Evolutionary conservation across 1,140 invertebrate species (phyloP), one percentile per base, ranked within the genome.

Genomic region (Ditylenchus dipsaci): DNA sequence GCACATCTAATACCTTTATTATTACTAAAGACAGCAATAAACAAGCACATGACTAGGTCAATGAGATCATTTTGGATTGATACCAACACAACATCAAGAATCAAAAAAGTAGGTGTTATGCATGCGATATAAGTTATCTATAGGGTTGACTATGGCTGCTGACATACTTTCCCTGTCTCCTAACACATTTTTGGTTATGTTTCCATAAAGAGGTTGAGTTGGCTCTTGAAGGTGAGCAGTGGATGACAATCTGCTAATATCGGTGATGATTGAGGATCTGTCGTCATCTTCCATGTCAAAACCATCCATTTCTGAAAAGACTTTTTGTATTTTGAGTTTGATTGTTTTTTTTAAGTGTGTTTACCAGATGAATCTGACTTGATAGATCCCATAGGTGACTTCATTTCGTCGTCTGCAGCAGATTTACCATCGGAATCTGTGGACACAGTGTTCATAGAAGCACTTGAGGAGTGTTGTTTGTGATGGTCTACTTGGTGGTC

Each of bases 121-220:
- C 71, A 73, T 73, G 53, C 65, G 42, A 67, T 73, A 73, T 1
- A 73, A 30, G 23, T 75, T 73, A 27, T 73, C 72, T 17, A 73
- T 73, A 15, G 71, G 71, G 23, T 70, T 70, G 49, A 53, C 33
- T n/a, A n/a, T n/a, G n/a, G n/a, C 43, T 67, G 65, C n/a, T 60
- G 65, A 5, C 33, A 15, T 13, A 9, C 13, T 56, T 63, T 58
- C 8, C 13, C 15, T 29, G 7, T 33, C 43, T 30, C 56, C 19
- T 19, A 38, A 38, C 3, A 38, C 11, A 11, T 11, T 38, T 38
- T 38, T 38, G 33, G 33, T n/a, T n/a, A n/a, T 38, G 33, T 38
- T 38, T 38, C 3, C 33, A 38, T 38, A 38, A 45, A 45, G 43
- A 45, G 49, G 49, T 19, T 53, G n/a, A 17, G 8, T 53, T 53